Base-by-base conservation (phyloP, 1,140 invertebrate species). In the Phortica variegata region DNA sequence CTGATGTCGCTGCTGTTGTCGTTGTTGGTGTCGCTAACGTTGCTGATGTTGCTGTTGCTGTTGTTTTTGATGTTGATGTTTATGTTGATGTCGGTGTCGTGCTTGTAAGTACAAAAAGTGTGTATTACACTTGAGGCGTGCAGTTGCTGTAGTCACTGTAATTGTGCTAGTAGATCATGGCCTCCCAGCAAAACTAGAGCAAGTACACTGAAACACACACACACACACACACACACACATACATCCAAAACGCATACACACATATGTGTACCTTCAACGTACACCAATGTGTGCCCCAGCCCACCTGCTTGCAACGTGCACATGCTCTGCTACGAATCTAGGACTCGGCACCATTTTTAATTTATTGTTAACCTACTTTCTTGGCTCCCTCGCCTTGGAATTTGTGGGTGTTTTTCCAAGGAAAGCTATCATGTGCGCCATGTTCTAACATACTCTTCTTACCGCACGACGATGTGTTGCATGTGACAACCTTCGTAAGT, bases 281-380 rank as follows among this genome's bases (percentile, higher is more conserved):
- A 20, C 19, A 17, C 15, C 12, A 17, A 10, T 39, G 37, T 39
- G n/a, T 19, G n/a, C 12, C 37, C 21, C 21, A 41, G 39, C 39
- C 16, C 10, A 38, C 20, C 21, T 41, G 39, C 39, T 2, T 4
- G n/a, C n/a, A n/a, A n/a, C n/a, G n/a, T n/a, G n/a, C 39, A 41
- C 9, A 56, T 57, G 50, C 47, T 12, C 26, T 49, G 31, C 41
- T 61, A n/a, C 41, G 47, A 60, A 70, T 65, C 61, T 58, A 62
- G 66, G 59, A 58, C 61, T 56, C 54, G 61, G 38, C 56, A 65
- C 48, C 61, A 65, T 70, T 70, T 60, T 46, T 47, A 58, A 70
- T 65, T 60, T 70, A 70, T 70, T 43, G 61, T 51, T 66, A 70
- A 70, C 66, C 66, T 49, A 70, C 59, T 70, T 68, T 55, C 53